Evolutionary conservation across 2,797 vertebrate genomes (phyloP).

Genomic region (Tamandua tetradactyla): DNA sequence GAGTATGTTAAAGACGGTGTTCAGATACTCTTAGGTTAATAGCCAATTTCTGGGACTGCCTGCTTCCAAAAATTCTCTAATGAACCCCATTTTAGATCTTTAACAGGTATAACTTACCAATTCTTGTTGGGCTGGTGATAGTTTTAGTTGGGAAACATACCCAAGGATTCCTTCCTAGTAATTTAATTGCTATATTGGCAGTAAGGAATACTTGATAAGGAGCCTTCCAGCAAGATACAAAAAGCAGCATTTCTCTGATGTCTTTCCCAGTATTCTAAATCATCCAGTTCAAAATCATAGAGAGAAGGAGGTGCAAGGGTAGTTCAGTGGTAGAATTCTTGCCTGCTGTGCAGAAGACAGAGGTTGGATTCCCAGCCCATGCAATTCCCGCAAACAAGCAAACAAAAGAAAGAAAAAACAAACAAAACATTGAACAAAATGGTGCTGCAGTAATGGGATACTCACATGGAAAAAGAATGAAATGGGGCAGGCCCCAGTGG

Average conservation of each 20-base stretch:
- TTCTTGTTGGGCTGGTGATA: background rate
- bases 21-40: background rate
- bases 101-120: background rate
- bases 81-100: background rate
- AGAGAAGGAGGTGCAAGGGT: no score
- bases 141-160: background rate
- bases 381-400: no score
- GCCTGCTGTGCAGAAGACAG: no score
- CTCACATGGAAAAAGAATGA: no score
- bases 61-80: background rate
- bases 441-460: no score
- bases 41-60: background rate
- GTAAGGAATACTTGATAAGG: background rate
- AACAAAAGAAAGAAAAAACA: no score
- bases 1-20: background rate
- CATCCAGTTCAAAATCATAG: background rate
- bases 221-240: background rate
- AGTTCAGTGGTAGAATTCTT: no score
- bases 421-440: no score
- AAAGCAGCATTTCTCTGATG: background rate
- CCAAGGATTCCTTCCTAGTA: background rate
- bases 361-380: no score
- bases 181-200: background rate
- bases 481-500: no score
- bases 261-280: background rate